These are phyloP conservation scores for Rhimphoctona megacephalus DNA, from an alignment of 2,888 invertebrate genomes.

Conservation along the genomic window DNA sequence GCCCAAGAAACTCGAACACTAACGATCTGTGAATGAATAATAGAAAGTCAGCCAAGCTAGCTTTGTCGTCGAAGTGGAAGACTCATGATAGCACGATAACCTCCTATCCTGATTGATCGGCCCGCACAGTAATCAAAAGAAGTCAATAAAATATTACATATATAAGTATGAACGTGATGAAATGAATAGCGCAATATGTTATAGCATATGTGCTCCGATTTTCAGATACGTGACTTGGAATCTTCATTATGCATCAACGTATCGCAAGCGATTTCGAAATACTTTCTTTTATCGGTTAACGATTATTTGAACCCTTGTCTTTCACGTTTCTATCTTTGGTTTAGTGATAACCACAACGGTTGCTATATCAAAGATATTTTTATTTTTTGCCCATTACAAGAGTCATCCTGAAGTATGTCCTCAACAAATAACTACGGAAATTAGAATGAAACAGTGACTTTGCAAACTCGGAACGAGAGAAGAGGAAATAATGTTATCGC, in stretches of 20 bases:
- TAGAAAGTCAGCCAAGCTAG: slow-evolving; percentile 42
- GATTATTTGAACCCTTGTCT: slow-evolving; percentile 50
- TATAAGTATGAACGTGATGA: slow-evolving; percentile 25
- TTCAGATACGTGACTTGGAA: slow-evolving; percentile 60
- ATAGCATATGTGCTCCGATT: slow-evolving; percentile 9
- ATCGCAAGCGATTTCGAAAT: slow-evolving; percentile 19
- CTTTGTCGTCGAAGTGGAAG: slow-evolving; percentile 38
- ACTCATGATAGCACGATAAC: slow-evolving; percentile 35
- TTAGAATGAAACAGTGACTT: not conserved
- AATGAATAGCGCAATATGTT: not conserved
- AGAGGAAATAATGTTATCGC: not conserved
- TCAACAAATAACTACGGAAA: slow-evolving; percentile 40
- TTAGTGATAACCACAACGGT: slow-evolving; percentile 20
- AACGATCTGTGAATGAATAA: slow-evolving; percentile 65
- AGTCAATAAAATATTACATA: slow-evolving; percentile 32
- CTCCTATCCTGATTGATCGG: slow-evolving; percentile 61
- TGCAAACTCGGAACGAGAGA: slow-evolving; percentile 5
- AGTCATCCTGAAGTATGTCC: not conserved
- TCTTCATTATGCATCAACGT: slow-evolving; percentile 55
- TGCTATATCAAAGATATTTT: slow-evolving; percentile 25
- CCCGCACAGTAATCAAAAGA: slow-evolving; percentile 47
- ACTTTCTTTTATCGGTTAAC: slow-evolving; percentile 58
- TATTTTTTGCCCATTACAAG: not conserved
- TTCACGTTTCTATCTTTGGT: slow-evolving; percentile 8
- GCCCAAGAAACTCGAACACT: slow-evolving; percentile 41